phyloP scores from a whole-genome alignment of 2,797 vertebrate species.

The Xerus rutilus region DNA sequence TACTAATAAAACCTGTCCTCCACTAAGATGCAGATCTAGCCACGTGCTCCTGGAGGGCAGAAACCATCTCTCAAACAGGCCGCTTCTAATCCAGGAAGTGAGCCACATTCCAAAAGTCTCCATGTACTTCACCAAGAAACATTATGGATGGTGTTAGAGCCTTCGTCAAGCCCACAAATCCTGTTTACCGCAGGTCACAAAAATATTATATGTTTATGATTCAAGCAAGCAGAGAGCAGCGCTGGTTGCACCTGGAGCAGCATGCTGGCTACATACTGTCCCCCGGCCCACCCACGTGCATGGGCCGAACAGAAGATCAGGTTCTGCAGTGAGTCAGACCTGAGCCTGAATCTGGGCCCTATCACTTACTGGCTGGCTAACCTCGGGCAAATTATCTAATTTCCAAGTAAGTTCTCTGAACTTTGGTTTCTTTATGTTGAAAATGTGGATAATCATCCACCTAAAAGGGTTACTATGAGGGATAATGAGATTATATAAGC shows the following conservation, averaged over 20 bases:
- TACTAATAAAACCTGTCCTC: neutral
- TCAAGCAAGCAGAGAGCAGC: neutral
- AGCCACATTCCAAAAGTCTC: constrained; percentile 23
- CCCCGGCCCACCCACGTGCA: neutral
- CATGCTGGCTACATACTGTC: neutral
- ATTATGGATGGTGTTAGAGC: neutral
- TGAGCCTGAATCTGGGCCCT: neutral
- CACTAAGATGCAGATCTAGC: neutral
- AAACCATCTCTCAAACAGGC: neutral
- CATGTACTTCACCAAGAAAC: neutral
- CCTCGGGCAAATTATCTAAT: neutral
- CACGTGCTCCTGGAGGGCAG: neutral
- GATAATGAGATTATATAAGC: constrained; percentile 32
- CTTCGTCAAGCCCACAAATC: neutral
- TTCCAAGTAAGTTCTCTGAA: constrained; percentile 39
- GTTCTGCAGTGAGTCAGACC: constrained; percentile 11
- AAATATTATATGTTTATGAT: neutral
- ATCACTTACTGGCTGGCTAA: neutral
- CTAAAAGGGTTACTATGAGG: constrained; percentile 40
- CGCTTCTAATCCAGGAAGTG: constrained; percentile 20
- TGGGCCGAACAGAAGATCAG: neutral
- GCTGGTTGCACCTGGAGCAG: neutral
- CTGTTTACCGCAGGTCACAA: neutral
- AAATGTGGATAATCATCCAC: neutral
- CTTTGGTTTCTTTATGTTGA: constrained; percentile 15